Evolutionary conservation across 2,797 vertebrate species (phyloP), one percentile per base, ranked within the genome.

Genomic region (Distichodus sexfasciatus): DNA sequence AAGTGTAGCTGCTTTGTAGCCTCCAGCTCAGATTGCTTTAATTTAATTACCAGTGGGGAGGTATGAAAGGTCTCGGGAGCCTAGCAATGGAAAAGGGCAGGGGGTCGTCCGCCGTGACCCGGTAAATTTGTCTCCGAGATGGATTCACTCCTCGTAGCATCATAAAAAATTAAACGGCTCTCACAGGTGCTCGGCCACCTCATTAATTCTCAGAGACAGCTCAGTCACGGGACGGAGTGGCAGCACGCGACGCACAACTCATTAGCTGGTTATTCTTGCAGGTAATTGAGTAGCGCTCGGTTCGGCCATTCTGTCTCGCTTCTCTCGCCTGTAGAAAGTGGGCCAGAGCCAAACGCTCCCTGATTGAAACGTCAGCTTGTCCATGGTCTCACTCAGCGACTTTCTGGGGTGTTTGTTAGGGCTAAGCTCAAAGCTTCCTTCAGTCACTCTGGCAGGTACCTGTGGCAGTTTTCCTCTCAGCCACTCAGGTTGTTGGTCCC

Each of bases 101-200:
- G 28, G 9, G 69, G 57, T 72, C 14, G 11, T 63, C 55, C 28
- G 38, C 36, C 29, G 14, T 15, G 31, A 72, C 74, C 63, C 40
- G 50, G 33, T 12, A 40, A 59, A 61, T 74, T 61, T 72, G 43
- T 73, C 72, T 61, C 35, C 15, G 41, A 72, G 66, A 77, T 31
- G 46, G 72, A 75, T 61, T 70, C 58, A 50, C 62, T 61, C 58
- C 4, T 31, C n/a, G 29, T 33, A 50, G 66, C 23, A 12, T 41
- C 53, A 72, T 77, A 51, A 71, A 76, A 75, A 68, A 72, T 77
- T 71, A 66, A 75, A 76, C 10, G 66, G 9, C 46, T 54, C 70
- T 75, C 62, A 51, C 55, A 53, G 69, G 46, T 61, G 58, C 57
- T 26, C 28, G 40, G 38, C 46, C 58, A 58, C 51, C 41, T 79